These are phyloP conservation scores for Phytoseiulus persimilis DNA, from an alignment of 2,888 invertebrate species.

Conservation along the genomic window DNA sequence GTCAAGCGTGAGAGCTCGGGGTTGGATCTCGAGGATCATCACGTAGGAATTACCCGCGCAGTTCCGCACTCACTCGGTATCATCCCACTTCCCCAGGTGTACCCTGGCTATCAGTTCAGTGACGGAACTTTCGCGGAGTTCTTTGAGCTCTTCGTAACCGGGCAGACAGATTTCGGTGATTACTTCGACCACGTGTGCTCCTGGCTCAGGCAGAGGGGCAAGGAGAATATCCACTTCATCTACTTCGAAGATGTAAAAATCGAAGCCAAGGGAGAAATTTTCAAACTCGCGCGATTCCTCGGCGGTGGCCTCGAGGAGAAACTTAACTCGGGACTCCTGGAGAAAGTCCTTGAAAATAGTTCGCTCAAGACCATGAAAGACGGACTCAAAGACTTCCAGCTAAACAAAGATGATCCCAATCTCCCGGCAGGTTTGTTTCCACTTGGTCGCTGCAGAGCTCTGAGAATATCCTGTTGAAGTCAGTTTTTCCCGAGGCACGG, in stretches of 20 bases:
- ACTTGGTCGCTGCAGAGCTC: background rate
- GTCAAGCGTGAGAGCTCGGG: too few species aligned
- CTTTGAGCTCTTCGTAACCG: conserved; percentile 49
- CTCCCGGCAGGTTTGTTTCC: background rate
- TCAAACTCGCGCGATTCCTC: conserved; percentile 42
- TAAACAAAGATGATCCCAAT: conserved; percentile 6
- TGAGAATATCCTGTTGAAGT: background rate
- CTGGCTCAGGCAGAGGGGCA: conserved; percentile 45
- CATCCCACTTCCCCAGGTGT: background rate
- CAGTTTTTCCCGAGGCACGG: too few species aligned
- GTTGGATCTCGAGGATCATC: too few species aligned
- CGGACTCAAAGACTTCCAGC: background rate
- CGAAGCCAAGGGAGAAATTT: conserved; percentile 43
- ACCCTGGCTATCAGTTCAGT: conserved; percentile 37
- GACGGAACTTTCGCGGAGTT: conserved; percentile 48
- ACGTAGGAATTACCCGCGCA: too few species aligned
- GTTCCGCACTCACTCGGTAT: too few species aligned
- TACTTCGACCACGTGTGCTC: conserved; percentile 45
- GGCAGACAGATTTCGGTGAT: conserved; percentile 47
- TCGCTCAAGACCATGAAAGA: conserved; percentile 28
- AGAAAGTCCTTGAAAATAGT: conserved; percentile 14
- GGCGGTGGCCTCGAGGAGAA: background rate
- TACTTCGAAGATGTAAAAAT: conserved; percentile 51
- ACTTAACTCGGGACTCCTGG: conserved; percentile 8
- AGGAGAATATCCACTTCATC: conserved; percentile 49